phyloP scores from a whole-genome alignment of 2,797 vertebrate genomes.

The Columba guinea region DNA sequence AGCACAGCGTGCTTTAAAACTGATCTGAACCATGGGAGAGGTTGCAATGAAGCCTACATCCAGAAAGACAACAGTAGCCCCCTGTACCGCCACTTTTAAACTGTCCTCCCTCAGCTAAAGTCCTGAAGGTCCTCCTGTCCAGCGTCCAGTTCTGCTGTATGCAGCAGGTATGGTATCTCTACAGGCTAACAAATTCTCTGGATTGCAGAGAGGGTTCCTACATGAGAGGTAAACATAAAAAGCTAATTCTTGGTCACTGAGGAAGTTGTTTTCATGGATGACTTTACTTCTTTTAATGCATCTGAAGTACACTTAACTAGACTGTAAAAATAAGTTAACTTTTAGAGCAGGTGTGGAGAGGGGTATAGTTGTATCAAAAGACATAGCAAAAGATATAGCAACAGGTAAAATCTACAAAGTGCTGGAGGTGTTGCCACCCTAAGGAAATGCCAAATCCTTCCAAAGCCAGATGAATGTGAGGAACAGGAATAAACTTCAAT shows the following conservation, averaged over 20 bases:
- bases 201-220: neutral
- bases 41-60: neutral
- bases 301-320: neutral
- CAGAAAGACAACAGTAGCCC: neutral
- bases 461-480: neutral
- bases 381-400: neutral
- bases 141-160: neutral
- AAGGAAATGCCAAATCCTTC: neutral
- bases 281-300: neutral
- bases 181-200: neutral
- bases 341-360: neutral
- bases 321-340: neutral
- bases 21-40: neutral
- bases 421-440: neutral
- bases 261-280: neutral
- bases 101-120: neutral
- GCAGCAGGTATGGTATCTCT: neutral
- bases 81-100: neutral
- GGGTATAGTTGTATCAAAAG: neutral
- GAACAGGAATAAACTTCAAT: neutral
- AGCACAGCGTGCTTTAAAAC: neutral
- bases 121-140: neutral
- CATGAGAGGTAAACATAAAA: neutral
- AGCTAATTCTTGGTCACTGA: neutral
- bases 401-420: neutral